Base-by-base conservation (phyloP, 2,888 invertebrate species). In the Hydroisotoma schaefferi region DNA sequence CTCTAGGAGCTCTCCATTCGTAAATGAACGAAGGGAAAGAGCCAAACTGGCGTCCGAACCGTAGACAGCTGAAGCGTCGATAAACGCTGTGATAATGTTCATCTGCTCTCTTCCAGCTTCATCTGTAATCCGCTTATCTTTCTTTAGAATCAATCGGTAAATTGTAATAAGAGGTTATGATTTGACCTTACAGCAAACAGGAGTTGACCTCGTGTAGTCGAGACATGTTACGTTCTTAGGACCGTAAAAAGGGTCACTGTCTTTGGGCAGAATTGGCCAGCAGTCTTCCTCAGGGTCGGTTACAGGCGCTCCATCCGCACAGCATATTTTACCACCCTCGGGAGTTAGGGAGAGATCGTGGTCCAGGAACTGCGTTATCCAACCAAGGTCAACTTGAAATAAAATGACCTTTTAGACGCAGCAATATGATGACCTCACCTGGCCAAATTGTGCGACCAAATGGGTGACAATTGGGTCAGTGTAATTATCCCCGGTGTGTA, bases 401-500 rank as follows among this genome's bases (percentile, higher is more conserved):
- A 18, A 15, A 40, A 5, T n/a, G n/a, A n/a, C n/a, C n/a, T n/a
- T n/a, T n/a, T n/a, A n/a, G n/a, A n/a, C n/a, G n/a, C n/a, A n/a
- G n/a, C n/a, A n/a, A n/a, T n/a, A n/a, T n/a, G n/a, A n/a, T n/a
- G n/a, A 33, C 8, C 20, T 43, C 6, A 46, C 46, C 46, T 46
- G 46, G 6, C 64, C 64, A 29, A 61, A 65, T 29, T 61, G 61
- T 1, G 58, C 58, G 15, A 65, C 58, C 64, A 65, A 61, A 26
- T 58, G 55, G 0, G 61, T 58, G n/a, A 58, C 27, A 22, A 15
- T 37, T 10, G 54, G 49, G 27, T 51, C 81, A 81, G 71, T 86
- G 84, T 65, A 81, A 81, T 69, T 81, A 80, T 65, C 81, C 79
- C 75, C 87, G 87, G 52, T 87, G 82, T 3, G 81, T 74, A n/a